Evolutionary conservation across 1,140 invertebrate species (phyloP).

Genomic region (Drosophila bocqueti): DNA sequence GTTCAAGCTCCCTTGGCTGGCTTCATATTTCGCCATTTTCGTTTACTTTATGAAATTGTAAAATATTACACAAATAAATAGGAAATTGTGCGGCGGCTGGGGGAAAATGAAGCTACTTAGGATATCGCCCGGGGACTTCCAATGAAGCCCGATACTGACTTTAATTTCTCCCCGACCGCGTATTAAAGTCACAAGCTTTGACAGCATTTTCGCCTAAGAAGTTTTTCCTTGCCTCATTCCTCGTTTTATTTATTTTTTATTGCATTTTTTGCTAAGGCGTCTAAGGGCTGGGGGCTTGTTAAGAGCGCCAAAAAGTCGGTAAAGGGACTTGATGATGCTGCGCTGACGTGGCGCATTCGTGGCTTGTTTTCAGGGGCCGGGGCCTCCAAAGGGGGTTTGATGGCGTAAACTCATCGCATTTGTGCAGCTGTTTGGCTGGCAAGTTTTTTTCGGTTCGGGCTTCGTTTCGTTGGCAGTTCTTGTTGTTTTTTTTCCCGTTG

Average conservation of each 20-base stretch:
- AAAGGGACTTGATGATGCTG: constrained; percentile 55
- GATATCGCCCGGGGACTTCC: constrained; percentile 32
- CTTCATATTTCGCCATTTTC: constrained; percentile 66
- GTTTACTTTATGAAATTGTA: constrained; percentile 81
- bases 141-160: constrained; percentile 45
- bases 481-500: constrained; percentile 1
- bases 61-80: constrained; percentile 82
- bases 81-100: constrained; percentile 34
- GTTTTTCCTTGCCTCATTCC: constrained; percentile 18
- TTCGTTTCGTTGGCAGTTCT: constrained; percentile 28
- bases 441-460: constrained; percentile 32
- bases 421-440: constrained; percentile 67
- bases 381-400: neutral
- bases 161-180: constrained; percentile 69
- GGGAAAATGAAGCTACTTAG: constrained; percentile 64
- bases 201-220: constrained; percentile 51
- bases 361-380: constrained; percentile 27
- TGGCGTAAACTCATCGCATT: constrained; percentile 49
- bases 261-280: constrained; percentile 22
- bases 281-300: constrained; percentile 14
- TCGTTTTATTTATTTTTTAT: constrained; percentile 19
- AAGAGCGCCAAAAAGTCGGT: constrained; percentile 53
- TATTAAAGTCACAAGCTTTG: constrained; percentile 72
- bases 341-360: constrained; percentile 59
- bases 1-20: constrained; percentile 3